A percentile compares a stretch with the other conserved stretches of the same genome.
These are phyloP conservation scores for Frankliniella fusca DNA, from an alignment of 2,888 invertebrate genomes.

Conservation along the genomic window DNA sequence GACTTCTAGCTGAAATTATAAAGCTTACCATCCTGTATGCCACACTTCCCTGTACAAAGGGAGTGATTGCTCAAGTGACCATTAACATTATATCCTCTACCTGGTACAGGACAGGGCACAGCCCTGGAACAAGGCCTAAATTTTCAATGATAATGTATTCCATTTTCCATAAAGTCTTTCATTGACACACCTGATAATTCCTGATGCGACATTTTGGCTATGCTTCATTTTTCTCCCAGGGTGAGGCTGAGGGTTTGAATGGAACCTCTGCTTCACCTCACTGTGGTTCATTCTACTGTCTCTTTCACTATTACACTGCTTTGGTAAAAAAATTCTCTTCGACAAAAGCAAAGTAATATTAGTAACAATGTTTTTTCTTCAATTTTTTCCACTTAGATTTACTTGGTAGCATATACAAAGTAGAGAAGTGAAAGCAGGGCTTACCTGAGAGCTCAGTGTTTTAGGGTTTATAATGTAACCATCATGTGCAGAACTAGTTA, in stretches of 20 bases:
- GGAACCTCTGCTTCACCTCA: background rate
- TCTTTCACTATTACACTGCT: background rate
- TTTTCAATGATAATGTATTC: background rate
- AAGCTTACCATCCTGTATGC: background rate
- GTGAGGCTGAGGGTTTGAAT: background rate
- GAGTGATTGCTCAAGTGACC: background rate
- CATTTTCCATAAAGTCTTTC: background rate
- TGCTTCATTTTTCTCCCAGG: background rate
- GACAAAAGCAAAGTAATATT: background rate
- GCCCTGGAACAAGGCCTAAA: background rate
- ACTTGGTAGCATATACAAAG: too few species aligned
- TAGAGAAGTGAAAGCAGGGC: too few species aligned
- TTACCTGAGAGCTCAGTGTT: conserved; percentile 8
- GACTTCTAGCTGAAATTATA: background rate
- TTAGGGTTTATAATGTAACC: conserved; percentile 4
- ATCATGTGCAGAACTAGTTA: background rate
- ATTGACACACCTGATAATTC: background rate
- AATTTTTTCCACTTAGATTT: background rate
- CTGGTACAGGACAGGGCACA: background rate
- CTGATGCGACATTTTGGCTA: background rate
- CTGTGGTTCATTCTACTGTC: background rate
- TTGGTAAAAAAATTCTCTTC: background rate
- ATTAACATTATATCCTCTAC: background rate
- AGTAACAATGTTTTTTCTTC: background rate
- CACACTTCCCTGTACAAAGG: conserved; percentile 1